Evolutionary conservation across 2,797 vertebrate genomes (phyloP), one percentile per base, ranked within the genome.

Genomic region (Macropus fuliginosus): DNA sequence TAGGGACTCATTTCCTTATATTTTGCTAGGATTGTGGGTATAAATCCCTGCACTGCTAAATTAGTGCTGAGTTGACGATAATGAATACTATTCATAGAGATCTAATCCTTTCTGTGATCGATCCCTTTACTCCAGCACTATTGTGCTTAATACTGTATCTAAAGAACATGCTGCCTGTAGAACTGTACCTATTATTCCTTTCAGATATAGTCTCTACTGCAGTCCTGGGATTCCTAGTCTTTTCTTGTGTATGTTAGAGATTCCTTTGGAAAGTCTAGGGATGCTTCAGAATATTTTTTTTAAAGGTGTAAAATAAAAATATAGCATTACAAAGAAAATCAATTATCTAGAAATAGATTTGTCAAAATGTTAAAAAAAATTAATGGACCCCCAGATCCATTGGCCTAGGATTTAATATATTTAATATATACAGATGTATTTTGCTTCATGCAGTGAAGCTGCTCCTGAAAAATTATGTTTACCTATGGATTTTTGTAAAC

Each of bases 401-500:
- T 81, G 18, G n/a, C 21, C 40, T 10, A 46, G 40, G 21, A 81
- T 66, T n/a, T 66, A 66, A 66, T 18, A 66, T 13, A 81, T 66
- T n/a, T 66, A 66, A 66, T 8, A 66, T 13, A n/a, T 62, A 31
- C 31, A 62, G 59, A 34, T 34, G 3, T n/a, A n/a, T 3, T 16
- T 66, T 81, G 18, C 18, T 81, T 81, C 74, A 81, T 46, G 21
- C 8, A 81, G 40, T 81, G 74, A 81, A 81, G 21, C 74, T 81
- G 21, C 56, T 96, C 81, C 62, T 16, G 46, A 89, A 55, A 94
- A 28, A 9, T 90, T 93, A 54, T 14, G 21, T 81, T 29, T 91
- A 92, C 93, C 52, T 40, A 92, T 46, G 28, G 54, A 9, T 93
- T 81, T 95, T 95, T 81, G 93, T 40, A 96, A 93, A 62, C 74